A percentile compares a stretch with the other conserved stretches of the same genome.
phyloP scores from a whole-genome alignment of 2,888 invertebrate species.

The Agrilus cyanescens region DNA sequence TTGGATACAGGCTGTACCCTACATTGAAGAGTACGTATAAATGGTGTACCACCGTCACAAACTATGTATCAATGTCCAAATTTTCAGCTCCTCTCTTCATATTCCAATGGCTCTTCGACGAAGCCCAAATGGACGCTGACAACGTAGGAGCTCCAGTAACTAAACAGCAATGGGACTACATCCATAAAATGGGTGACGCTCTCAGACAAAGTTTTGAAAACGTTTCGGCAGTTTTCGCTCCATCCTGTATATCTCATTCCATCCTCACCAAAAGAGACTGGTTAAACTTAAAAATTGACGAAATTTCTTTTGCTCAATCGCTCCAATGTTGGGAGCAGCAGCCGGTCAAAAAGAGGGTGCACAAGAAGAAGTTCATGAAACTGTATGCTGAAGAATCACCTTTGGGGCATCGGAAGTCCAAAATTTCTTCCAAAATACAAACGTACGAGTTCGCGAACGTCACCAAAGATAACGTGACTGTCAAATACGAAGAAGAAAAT shows the following conservation, averaged over 20 bases:
- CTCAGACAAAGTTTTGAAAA: constrained; percentile 69
- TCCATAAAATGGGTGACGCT: constrained; percentile 80
- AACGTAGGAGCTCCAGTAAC: constrained; percentile 83
- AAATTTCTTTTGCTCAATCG: constrained; percentile 72
- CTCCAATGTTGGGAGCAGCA: constrained; percentile 77
- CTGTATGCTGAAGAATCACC: constrained; percentile 22
- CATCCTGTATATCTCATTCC: constrained; percentile 87
- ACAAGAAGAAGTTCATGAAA: constrained; percentile 17
- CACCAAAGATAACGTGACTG: constrained; percentile 15
- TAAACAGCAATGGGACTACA: constrained; percentile 86
- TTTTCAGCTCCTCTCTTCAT: constrained; percentile 74
- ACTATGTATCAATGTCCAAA: background rate
- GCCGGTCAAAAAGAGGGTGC: constrained; percentile 29
- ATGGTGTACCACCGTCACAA: background rate
- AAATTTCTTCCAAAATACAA: constrained; percentile 11
- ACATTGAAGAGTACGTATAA: constrained; percentile 57
- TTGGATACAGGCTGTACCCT: constrained; percentile 80
- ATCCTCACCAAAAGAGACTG: constrained; percentile 80
- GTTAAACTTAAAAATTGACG: constrained; percentile 68
- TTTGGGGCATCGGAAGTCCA: constrained; percentile 14
- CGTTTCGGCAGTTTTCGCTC: constrained; percentile 83
- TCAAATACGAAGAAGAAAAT: constrained; percentile 24
- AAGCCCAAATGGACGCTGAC: constrained; percentile 86
- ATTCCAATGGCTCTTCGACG: constrained; percentile 91
- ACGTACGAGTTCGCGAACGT: constrained; percentile 4